Base-by-base conservation (phyloP, 2,113 vertebrate genomes). In the Caranx ignobilis region DNA sequence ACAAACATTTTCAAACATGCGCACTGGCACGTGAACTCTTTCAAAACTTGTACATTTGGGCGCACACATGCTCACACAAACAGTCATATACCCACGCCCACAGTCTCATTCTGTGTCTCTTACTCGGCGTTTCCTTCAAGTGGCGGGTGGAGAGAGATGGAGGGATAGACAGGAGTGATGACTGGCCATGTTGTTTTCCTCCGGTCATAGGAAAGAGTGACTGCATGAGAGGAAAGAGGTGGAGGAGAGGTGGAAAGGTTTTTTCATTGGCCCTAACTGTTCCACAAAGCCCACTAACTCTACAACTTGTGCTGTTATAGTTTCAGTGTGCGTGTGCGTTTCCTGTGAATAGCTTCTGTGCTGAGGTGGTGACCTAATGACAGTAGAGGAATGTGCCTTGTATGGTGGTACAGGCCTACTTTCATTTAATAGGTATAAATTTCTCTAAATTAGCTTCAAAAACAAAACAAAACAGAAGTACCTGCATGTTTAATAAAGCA, bases 171-270 rank as follows among this genome's bases (percentile, higher is more conserved):
- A 72, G 72, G 79, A 85, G 89, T 83, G 84, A 87, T 90, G 92
- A 90, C 86, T 82, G 83, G 81, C 37, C 70, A 6, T 82, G 86
- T 87, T 87, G 88, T 92, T 92, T 90, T 86, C 75, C 88, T 88
- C 79, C 35, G 39, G 68, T 90, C 72, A 35, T 76, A 69, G 93
- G 93, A 94, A 93, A 94, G 86, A 88, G 50, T 93, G 90, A 93
- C 83, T 84, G 78, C 64, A 78, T 55, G 45, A 79, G 83, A 86
- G 88, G 88, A 91, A 90, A 92, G 80, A 87, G 87, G 84, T 82
- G 89, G 84, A 87, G 90, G 88, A 87, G 84, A 90, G 84, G 82
- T 85, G 83, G 88, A 89, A 88, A 80, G 60, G 67, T 67, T 86
- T 88, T 83, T 74, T 16, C 18, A 75, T 72, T 48, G 75, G 26